phyloP scores from a whole-genome alignment of 2,113 vertebrate genomes.

The Gopherus flavomarginatus region DNA sequence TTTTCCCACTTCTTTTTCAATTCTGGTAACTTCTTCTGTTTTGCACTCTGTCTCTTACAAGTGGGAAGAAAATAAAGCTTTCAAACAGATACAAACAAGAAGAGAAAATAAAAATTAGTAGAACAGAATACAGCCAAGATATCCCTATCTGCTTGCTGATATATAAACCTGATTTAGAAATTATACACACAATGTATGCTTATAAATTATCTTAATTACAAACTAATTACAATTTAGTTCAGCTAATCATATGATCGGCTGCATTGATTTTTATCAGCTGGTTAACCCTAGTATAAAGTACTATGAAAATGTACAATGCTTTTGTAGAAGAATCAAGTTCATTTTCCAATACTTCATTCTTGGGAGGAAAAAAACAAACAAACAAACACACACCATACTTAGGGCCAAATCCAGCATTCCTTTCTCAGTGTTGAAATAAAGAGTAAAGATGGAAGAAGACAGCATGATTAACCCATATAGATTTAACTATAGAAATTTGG shows the following conservation, averaged over 20 bases:
- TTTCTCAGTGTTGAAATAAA: not conserved
- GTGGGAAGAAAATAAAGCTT: not conserved
- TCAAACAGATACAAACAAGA: not conserved
- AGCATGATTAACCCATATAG: not conserved
- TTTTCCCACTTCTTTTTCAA: not conserved
- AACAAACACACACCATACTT: not conserved
- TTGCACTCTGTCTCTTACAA: not conserved
- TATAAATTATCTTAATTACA: conserved; percentile 66
- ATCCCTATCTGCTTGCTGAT: not conserved
- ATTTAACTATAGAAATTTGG: not conserved
- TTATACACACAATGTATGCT: conserved; percentile 25
- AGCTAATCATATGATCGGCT: conserved; percentile 62
- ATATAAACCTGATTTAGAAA: conserved; percentile 49
- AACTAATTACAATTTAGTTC: conserved; percentile 65
- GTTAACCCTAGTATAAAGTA: conserved; percentile 39
- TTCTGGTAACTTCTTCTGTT: not conserved
- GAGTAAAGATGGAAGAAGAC: fast-evolving
- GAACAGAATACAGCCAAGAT: not conserved
- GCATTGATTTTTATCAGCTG: conserved; percentile 67
- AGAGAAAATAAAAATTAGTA: not conserved
- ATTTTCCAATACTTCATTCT: conserved; percentile 4
- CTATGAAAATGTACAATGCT: conserved; percentile 16
- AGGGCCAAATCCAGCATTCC: not conserved
- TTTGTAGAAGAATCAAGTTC: not conserved
- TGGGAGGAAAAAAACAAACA: not conserved